phyloP scores from a whole-genome alignment of 2,888 invertebrate genomes.

The Hymenopus coronatus region DNA sequence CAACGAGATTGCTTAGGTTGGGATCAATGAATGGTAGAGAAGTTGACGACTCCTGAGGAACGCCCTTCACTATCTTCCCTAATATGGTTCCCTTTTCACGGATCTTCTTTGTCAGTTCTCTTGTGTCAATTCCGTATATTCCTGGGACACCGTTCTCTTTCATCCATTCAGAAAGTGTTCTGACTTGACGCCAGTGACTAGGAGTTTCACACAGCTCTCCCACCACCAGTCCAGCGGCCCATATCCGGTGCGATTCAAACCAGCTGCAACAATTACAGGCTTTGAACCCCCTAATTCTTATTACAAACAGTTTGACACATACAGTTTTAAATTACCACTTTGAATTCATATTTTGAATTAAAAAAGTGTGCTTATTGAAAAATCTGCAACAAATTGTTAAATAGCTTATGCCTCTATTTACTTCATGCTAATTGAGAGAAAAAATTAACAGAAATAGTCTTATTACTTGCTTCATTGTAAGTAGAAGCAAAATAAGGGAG shows the following conservation, averaged over 20 bases:
- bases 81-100: conserved; percentile 85
- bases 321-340: no score
- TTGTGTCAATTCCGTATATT: conserved; percentile 88
- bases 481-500: no score
- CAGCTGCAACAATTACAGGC: conserved; percentile 53
- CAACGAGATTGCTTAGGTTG: conserved; percentile 82
- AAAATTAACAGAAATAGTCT: no score
- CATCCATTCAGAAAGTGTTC: conserved; percentile 85
- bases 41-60: conserved; percentile 40
- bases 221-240: conserved; percentile 89
- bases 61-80: conserved; percentile 57
- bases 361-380: no score
- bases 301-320: no score
- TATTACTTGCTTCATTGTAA: no score
- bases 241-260: conserved; percentile 90
- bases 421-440: no score
- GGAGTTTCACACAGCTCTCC: conserved; percentile 83
- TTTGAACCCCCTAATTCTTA: background rate
- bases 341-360: no score
- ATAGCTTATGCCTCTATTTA: no score
- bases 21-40: conserved; percentile 66
- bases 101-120: conserved; percentile 87
- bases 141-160: conserved; percentile 76
- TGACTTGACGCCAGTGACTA: conserved; percentile 84
- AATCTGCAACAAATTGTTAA: no score